Base-by-base conservation (phyloP, 2,888 invertebrate species). In the Drosophila putrida region DNA sequence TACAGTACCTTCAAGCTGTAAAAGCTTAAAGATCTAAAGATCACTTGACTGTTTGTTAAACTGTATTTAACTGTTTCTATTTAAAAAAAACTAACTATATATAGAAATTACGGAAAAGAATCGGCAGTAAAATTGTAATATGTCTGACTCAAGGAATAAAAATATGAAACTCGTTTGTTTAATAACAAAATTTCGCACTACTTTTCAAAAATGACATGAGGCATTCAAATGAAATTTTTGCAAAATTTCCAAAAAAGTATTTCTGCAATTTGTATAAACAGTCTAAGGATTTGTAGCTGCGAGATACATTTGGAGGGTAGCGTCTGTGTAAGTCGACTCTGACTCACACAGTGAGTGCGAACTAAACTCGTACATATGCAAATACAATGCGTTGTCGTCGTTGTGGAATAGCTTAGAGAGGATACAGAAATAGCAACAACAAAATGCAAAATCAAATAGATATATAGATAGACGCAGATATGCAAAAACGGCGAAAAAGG, bases 391-490 rank as follows among this genome's bases (percentile, higher is more conserved):
- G 60, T 62, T 77, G 67, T 79, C 57, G 75, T 20, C 63, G 46
- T 72, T 44, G 41, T 58, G 53, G 31, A 53, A 54, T 41, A 41
- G 43, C 59, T 46, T 20, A 20, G 20, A 53, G 49, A 64, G 65
- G 47, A 68, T 71, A 77, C 78, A 64, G 63, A 83, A 86, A 80
- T 85, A 86, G 78, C 39, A 63, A 58, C 38, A 58, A 35, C 57
- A 61, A 72, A 82, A 82, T 86, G 80, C 83, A 74, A 82, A 80
- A 83, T 80, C 69, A 82, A 77, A 75, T 69, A 55, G 69, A 80
- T 71, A 69, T 47, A 69, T 47, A 67, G 65, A 63, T 55, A n/a
- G n/a, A 60, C 43, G 55, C 49, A 62, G 46, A 61, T 66, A 57
- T 28, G 43, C 11, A 61, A 20, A 65, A 20, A 65, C 47, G 47